Evolutionary conservation across 2,888 invertebrate species (phyloP).

Genomic region (Xestia rhomboidea): DNA sequence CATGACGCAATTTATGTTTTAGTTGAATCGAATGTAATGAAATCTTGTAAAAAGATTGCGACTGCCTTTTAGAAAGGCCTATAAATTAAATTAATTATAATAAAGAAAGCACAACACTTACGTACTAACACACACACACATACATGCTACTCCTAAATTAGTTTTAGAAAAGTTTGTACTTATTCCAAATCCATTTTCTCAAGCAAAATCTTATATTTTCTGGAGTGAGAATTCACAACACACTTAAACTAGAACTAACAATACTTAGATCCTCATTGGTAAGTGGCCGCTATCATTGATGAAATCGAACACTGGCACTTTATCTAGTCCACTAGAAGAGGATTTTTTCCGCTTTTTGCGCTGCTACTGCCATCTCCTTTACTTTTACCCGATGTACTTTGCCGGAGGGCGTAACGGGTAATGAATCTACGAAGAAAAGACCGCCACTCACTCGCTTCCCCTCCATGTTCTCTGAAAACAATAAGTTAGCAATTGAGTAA

Average conservation of each 20-base stretch:
- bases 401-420: slow-evolving; percentile 74
- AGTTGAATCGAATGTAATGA: slow-evolving; percentile 19
- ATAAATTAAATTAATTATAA: slow-evolving; percentile 21
- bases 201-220: background rate
- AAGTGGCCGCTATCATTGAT: slow-evolving; percentile 28
- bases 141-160: background rate
- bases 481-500: slow-evolving; percentile 53
- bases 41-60: slow-evolving; percentile 17
- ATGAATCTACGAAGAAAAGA: slow-evolving; percentile 72
- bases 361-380: slow-evolving; percentile 69
- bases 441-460: slow-evolving; percentile 72
- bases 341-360: slow-evolving; percentile 65
- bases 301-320: slow-evolving; percentile 26
- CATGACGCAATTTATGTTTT: slow-evolving; percentile 24
- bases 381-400: slow-evolving; percentile 74
- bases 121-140: slow-evolving; percentile 9
- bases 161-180: slow-evolving; percentile 22
- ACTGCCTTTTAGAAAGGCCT: background rate
- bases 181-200: slow-evolving; percentile 11
- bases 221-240: slow-evolving; percentile 29
- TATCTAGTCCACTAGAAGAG: slow-evolving; percentile 50
- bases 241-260: slow-evolving; percentile 30
- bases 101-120: slow-evolving; percentile 12
- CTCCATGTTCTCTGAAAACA: slow-evolving; percentile 70
- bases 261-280: slow-evolving; percentile 40